Evolutionary conservation across 2,888 invertebrate species (phyloP).

Genomic region (Marronus borbonicus): DNA sequence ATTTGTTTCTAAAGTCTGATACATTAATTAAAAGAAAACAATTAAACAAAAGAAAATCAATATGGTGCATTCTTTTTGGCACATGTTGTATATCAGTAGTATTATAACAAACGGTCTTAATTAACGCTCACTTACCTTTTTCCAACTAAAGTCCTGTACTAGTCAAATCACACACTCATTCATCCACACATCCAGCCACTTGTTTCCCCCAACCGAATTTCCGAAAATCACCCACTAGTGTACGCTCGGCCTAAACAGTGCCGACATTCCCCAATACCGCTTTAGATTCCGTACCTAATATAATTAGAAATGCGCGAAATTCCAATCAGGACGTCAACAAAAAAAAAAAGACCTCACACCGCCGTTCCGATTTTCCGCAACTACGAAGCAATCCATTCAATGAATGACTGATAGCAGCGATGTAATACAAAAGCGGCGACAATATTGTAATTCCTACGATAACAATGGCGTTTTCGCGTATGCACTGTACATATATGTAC

Average conservation of each 20-base stretch:
- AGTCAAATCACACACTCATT: too few species aligned
- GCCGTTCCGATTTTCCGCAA: background rate
- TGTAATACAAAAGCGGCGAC: slow-evolving; percentile 36
- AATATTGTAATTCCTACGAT: slow-evolving; percentile 49
- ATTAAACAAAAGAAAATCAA: too few species aligned
- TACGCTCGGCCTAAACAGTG: background rate
- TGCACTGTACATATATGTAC: too few species aligned
- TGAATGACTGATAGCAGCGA: slow-evolving; percentile 25
- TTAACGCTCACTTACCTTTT: too few species aligned
- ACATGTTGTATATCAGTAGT: too few species aligned
- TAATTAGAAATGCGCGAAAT: slow-evolving; percentile 1
- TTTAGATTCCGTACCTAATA: background rate
- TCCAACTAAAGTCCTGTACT: too few species aligned
- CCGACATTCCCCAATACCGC: background rate
- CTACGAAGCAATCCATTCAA: background rate
- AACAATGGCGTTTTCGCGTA: slow-evolving; percentile 16
- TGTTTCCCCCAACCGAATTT: background rate
- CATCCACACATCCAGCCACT: too few species aligned
- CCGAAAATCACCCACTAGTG: background rate
- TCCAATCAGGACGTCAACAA: background rate
- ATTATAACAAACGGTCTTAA: too few species aligned
- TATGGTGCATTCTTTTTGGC: too few species aligned
- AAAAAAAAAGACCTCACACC: background rate
- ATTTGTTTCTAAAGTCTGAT: too few species aligned
- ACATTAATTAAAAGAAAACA: too few species aligned